phyloP scores from a whole-genome alignment of 2,888 invertebrate species.

The Leptinotarsa peninsularis region DNA sequence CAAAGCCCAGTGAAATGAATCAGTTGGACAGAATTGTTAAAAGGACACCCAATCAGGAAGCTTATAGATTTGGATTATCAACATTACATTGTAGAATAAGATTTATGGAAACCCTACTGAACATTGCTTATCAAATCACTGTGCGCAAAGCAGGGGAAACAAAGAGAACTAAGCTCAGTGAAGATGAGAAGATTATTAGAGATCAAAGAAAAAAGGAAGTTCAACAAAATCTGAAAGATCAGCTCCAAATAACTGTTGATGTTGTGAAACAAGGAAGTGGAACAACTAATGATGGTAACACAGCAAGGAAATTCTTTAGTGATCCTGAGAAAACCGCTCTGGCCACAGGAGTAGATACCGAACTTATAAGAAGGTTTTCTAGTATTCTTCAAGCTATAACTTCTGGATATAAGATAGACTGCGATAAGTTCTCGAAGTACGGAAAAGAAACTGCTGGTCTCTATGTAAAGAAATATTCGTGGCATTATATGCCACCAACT shows the following conservation, averaged over 20 bases:
- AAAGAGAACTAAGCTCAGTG: conserved; percentile 12
- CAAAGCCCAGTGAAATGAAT: conserved; percentile 33
- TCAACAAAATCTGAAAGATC: conserved; percentile 33
- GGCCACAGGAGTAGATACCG: conserved; percentile 24
- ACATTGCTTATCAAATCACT: conserved; percentile 26
- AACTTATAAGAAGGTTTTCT: conserved; percentile 26
- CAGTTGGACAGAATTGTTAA: conserved; percentile 19
- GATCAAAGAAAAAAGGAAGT: conserved; percentile 20
- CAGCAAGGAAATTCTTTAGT: conserved; percentile 23
- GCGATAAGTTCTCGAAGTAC: conserved; percentile 25
- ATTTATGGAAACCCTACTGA: conserved; percentile 36
- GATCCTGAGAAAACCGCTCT: conserved; percentile 1
- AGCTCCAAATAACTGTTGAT: conserved; percentile 11
- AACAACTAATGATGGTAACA: conserved; percentile 49
- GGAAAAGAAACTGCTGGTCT: conserved; percentile 38
- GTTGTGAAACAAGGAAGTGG: conserved; percentile 36
- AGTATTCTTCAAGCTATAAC: conserved; percentile 34
- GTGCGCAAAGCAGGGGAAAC: neutral
- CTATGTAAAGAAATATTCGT: conserved; percentile 43
- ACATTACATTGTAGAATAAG: conserved; percentile 35
- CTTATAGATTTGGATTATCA: conserved; percentile 31
- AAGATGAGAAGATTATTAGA: conserved; percentile 30
- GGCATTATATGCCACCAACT: conserved; percentile 47
- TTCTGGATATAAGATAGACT: conserved; percentile 5
- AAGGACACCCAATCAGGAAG: neutral